Evolutionary conservation across 2,888 invertebrate genomes (phyloP), one percentile per base, ranked within the genome.

Genomic region (Euplagia quadripunctaria): DNA sequence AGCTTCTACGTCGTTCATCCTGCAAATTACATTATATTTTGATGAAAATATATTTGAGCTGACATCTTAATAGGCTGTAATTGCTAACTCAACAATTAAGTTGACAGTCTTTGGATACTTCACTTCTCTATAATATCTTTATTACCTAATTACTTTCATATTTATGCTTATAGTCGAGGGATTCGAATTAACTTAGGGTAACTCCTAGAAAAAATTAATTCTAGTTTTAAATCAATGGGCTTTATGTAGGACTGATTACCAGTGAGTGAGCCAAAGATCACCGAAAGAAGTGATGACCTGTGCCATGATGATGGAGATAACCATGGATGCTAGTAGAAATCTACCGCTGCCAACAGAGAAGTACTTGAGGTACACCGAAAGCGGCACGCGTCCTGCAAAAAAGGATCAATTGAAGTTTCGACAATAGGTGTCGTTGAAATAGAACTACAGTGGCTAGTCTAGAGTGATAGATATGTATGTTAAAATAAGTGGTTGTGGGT

Each of bases 191-290:
- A 31, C 1, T 31, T 31, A 31, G 1, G 31, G 31, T 31, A 31
- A 31, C 31, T 31, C 31, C 2, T 31, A 31, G 31, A 31, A 31
- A 2, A 31, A 31, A 31, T n/a, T n/a, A n/a, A n/a, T n/a, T n/a
- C n/a, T n/a, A n/a, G 31, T 31, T 31, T 31, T 31, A 31, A 31
- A 31, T 31, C 31, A 31, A 31, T 31, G 31, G 2, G 31, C 31
- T 31, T 1, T 31, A 31, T 31, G 58, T 67, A 64, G 42, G 20
- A n/a, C 11, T 46, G 3, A 61, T 93, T 91, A 98, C 98, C 98
- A 98, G 84, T 96, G 92, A 8, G 97, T 97, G 0, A 98, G 96
- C 97, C 98, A 98, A 87, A 97, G 97, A 91, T 98, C 98, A 67
- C 97, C 96, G 70, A 97, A 96, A 66, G 98, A 97, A 70, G 97